These are phyloP conservation scores for Probaryconus sp. DNA, from an alignment of 1,140 invertebrate species.

Conservation along the genomic window DNA sequence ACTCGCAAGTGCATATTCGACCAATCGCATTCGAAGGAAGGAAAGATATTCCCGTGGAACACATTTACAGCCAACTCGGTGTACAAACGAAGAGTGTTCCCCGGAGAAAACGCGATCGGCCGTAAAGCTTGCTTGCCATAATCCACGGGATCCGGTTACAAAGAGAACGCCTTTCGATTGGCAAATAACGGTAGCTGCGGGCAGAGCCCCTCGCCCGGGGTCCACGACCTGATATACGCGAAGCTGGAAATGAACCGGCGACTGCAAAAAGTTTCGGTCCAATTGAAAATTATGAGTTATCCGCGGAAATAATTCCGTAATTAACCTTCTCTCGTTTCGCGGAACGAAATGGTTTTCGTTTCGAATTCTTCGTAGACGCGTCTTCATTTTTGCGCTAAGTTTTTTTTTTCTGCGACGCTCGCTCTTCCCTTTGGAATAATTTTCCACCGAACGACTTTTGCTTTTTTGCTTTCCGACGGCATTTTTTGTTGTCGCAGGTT, in stretches of 20 bases:
- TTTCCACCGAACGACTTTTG: not conserved
- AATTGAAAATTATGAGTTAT: constrained; percentile 55
- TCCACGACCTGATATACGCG: constrained; percentile 29
- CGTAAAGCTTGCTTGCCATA: constrained; percentile 50
- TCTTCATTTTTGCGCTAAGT: constrained; percentile 1
- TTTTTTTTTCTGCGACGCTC: not conserved
- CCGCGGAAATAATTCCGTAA: constrained; percentile 53
- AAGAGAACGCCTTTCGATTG: constrained; percentile 36
- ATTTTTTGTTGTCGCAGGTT: constrained; percentile 1
- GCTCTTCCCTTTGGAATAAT: constrained; percentile 17
- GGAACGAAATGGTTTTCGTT: constrained; percentile 26
- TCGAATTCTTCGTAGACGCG: not conserved
- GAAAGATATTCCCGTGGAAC: constrained; percentile 22
- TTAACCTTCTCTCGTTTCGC: constrained; percentile 45
- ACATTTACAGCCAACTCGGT: constrained; percentile 25
- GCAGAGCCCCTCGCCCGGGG: constrained; percentile 10
- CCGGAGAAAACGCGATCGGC: constrained; percentile 31
- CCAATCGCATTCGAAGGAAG: constrained; percentile 40
- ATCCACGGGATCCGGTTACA: constrained; percentile 38
- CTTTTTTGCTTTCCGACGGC: not conserved
- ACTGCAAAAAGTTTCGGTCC: constrained; percentile 44
- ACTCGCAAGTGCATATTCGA: constrained; percentile 27
- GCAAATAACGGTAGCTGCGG: constrained; percentile 59
- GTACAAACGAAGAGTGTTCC: constrained; percentile 17
- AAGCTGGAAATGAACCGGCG: constrained; percentile 5